Conservation (phyloP, 2,113 vertebrate genomes). For the Daphoenositta chrysoptera region DNA sequence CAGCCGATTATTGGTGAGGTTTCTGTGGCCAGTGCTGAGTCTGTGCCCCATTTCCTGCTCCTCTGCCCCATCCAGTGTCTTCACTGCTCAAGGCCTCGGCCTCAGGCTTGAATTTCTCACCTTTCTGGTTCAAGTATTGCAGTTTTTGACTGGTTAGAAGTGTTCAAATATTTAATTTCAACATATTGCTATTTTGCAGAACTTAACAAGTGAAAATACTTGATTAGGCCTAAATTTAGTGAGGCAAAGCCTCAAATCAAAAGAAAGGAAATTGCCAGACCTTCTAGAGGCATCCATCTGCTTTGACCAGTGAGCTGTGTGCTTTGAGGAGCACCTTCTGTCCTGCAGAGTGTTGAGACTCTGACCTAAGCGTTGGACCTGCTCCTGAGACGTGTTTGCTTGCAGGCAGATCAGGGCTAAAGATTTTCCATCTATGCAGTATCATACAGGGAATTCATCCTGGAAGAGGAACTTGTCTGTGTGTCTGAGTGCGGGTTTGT, state of each 20-base stretch:
- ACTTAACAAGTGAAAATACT: too few species aligned
- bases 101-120: neutral
- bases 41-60: neutral
- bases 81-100: neutral
- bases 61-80: neutral
- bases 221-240: too few species aligned
- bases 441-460: neutral
- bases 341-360: neutral
- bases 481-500: neutral
- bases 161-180: too few species aligned
- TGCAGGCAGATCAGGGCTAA: too few species aligned
- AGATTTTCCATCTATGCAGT: accelerated
- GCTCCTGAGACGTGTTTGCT: neutral
- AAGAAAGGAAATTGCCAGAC: too few species aligned
- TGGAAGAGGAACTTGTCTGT: neutral
- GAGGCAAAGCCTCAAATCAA: too few species aligned
- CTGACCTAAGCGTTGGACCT: neutral
- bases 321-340: too few species aligned
- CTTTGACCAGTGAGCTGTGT: too few species aligned
- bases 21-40: neutral
- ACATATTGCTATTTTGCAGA: too few species aligned
- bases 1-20: neutral
- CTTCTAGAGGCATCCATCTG: too few species aligned
- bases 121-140: neutral
- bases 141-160: too few species aligned